Evolutionary conservation across 2,113 vertebrate species (phyloP), one percentile per base, ranked within the genome.

Genomic region (Lophura nycthemera): DNA sequence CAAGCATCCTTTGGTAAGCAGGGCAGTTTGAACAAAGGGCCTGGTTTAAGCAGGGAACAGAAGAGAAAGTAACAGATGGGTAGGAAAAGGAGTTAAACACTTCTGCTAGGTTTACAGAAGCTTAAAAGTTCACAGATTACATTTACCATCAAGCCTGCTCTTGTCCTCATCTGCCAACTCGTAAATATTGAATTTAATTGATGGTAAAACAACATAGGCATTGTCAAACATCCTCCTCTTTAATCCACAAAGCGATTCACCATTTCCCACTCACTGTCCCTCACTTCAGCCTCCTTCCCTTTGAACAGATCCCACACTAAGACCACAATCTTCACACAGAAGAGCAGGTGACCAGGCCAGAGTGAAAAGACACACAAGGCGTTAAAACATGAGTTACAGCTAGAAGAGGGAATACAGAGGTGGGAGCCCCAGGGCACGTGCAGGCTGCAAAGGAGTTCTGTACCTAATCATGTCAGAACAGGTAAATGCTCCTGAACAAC

Each of bases 121-220:
- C 32, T 84, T 83, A 43, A 50, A 25, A 90, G 40, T 85, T 93
- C 67, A 87, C 32, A 71, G 63, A 90, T 70, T 79, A 72, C 36
- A 77, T 84, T 92, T 84, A 89, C 75, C 59, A 86, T 19, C 48
- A 83, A 83, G 65, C 27, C 65, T 81, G 25, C 56, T 83, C 70
- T 83, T 8, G 1, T 34, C n/a, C 47, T n/a, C 27, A 70, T 54
- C 69, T 91, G 48, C 18, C 61, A 89, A 24, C 54, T 89, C 0
- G 0, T 72, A 91, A 96, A 84, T 89, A 91, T 7, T 81, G 85
- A 89, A 88, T 80, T 95, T 83, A 95, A 74, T 15, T 88, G 72
- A 67, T 24, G 8, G 52, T 34, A 88, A 80, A 61, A 92, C 43
- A 92, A 85, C 9, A 43, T 2, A 5, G 25, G 57, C 50, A 77